Conservation (phyloP, 1,140 invertebrate species). For the Gryon sp. region DNA sequence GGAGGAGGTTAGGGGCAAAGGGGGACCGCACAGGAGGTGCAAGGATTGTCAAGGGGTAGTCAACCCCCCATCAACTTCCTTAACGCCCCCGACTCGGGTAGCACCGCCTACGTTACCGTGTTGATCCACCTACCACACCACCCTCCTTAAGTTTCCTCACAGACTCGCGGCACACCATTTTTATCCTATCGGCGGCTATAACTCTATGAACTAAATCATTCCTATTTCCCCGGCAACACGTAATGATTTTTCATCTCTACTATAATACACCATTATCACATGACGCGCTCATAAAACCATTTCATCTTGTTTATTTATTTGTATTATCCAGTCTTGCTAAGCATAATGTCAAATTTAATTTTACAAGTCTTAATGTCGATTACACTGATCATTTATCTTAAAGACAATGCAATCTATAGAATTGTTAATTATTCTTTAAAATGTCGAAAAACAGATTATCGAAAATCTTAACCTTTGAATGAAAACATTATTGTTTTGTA, state of each 20-base stretch:
- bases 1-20: too few species aligned
- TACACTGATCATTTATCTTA: too few species aligned
- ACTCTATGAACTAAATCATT: constrained; percentile 69
- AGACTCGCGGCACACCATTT: constrained; percentile 65
- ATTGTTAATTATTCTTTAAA: too few species aligned
- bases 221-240: constrained; percentile 66
- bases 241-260: constrained; percentile 64
- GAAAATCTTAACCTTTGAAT: too few species aligned
- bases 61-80: constrained; percentile 75
- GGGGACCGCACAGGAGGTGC: constrained; percentile 64
- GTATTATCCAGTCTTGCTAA: too few species aligned
- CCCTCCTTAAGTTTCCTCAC: constrained; percentile 72
- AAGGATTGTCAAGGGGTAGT: constrained; percentile 74
- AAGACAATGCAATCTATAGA: too few species aligned
- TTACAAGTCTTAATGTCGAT: too few species aligned
- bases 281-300: too few species aligned
- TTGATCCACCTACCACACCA: constrained; percentile 76
- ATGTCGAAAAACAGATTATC: too few species aligned
- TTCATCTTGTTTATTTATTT: too few species aligned
- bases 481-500: too few species aligned
- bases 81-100: constrained; percentile 77
- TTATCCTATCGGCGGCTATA: constrained; percentile 65
- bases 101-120: constrained; percentile 76
- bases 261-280: constrained; percentile 46
- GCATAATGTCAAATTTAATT: too few species aligned